Evolutionary conservation across 2,888 invertebrate genomes (phyloP), one percentile per base, ranked within the genome.

Genomic region (Bruchidius siliquastri): DNA sequence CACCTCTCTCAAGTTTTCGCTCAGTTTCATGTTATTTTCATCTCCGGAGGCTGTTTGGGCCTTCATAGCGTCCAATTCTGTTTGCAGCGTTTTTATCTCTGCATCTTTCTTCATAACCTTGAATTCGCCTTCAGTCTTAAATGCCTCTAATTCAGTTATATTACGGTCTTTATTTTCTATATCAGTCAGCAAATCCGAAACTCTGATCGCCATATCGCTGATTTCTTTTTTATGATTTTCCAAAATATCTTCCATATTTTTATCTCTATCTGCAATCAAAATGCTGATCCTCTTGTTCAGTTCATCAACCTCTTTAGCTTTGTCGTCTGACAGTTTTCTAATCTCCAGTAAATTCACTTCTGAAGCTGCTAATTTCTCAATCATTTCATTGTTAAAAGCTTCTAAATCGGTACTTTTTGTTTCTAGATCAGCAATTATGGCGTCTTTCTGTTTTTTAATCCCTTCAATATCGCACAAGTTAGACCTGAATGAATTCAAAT

Each of bases 381-480:
- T 85, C 4, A 86, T 81, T 78, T 86, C 81, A 74, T 84, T 83
- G 78, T 86, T 80, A 67, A 82, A 76, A 73, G 71, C 30, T 30
- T 30, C 4, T 30, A 30, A 30, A 6, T 68, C 68, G n/a, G 68
- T 13, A 68, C 13, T 68, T 68, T 68, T 68, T 6, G 3, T 68
- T 21, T 68, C 68, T 68, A 68, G n/a, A 68, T 21, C 20, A n/a
- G 8, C 20, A 2, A 21, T 10, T 10, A 68, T 8, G 13, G 18
- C 1, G n/a, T 26, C 69, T 6, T 69, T 69, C 21, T 26, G 2
- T 69, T 69, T 69, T 20, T 6, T 69, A 21, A 69, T 21, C 1
- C 20, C 18, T 21, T 69, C 69, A 26, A 69, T 4, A 6, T 69
- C 69, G 4, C 0, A 20, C 6, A 26, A 26, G 21, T 21, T 69